A percentile compares a stretch with the other conserved stretches of the same genome.
Evolutionary conservation across 2,113 vertebrate species (phyloP).

Genomic region (Sialia sialis): DNA sequence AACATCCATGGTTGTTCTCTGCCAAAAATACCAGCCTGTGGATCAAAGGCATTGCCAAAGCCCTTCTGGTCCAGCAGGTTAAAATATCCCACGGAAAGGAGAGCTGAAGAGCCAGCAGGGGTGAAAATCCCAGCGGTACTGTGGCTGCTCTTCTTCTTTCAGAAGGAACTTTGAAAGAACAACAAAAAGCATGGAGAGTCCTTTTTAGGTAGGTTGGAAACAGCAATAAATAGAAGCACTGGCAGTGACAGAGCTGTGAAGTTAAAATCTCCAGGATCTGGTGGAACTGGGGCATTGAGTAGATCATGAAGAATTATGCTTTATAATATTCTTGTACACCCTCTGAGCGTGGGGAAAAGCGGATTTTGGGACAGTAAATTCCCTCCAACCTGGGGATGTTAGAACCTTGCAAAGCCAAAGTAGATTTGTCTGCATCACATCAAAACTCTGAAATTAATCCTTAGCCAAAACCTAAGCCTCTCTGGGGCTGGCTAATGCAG

Average conservation of each 20-base stretch:
- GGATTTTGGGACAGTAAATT: conserved; percentile 32
- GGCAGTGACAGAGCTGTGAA: neutral
- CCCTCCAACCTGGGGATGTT: neutral
- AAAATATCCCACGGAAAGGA: neutral
- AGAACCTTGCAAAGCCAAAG: conserved; percentile 26
- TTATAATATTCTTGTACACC: neutral
- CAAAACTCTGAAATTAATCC: conserved; percentile 41
- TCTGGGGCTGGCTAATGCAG: neutral
- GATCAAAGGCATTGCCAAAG: neutral
- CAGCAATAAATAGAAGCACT: neutral
- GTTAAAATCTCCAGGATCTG: neutral
- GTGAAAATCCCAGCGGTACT: neutral
- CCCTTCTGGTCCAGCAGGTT: neutral
- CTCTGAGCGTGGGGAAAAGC: neutral
- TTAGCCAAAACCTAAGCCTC: neutral
- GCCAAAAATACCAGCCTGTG: neutral
- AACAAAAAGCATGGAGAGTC: neutral
- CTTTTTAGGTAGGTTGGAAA: neutral
- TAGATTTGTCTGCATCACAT: conserved; percentile 21
- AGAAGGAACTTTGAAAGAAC: neutral
- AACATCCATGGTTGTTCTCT: neutral
- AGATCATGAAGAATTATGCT: conserved; percentile 35
- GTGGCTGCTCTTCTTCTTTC: neutral
- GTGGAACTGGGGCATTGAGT: neutral
- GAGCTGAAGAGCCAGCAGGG: neutral